Conservation (phyloP, 1,140 invertebrate genomes). For the Platyscapa corneri region DNA sequence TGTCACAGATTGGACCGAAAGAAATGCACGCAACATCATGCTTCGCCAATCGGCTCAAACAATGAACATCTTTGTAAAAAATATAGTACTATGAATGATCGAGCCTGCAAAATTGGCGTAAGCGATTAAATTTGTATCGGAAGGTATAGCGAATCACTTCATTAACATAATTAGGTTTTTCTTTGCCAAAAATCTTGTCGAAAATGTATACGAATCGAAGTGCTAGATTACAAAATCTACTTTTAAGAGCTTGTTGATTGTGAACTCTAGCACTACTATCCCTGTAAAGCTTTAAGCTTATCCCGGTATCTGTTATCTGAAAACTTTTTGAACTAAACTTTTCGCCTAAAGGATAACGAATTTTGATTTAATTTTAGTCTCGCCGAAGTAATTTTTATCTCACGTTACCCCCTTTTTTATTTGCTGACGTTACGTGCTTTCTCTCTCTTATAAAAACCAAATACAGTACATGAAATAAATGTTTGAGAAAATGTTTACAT, state of each 20-base stretch:
- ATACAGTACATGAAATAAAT: conserved; percentile 67
- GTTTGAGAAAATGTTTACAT: conserved; percentile 67
- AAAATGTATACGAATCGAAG: conserved; percentile 48
- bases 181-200: conserved; percentile 43
- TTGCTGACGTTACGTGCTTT: conserved; percentile 66
- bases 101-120: conserved; percentile 60
- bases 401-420: conserved; percentile 55
- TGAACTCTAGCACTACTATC: conserved; percentile 38
- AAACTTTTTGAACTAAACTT: conserved; percentile 41
- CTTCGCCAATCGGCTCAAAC: conserved; percentile 68
- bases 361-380: conserved; percentile 50
- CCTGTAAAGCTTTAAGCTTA: conserved; percentile 49
- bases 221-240: conserved; percentile 40
- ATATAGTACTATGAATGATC: conserved; percentile 73
- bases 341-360: conserved; percentile 52
- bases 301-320: conserved; percentile 7
- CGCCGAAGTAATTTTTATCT: conserved; percentile 41
- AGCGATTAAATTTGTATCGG: conserved; percentile 43
- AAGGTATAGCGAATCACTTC: conserved; percentile 46
- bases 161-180: conserved; percentile 49
- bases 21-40: conserved; percentile 67
- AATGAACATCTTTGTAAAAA: conserved; percentile 74
- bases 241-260: conserved; percentile 1
- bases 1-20: conserved; percentile 72
- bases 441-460: conserved; percentile 70